Percentiles rank a stretch among this genome's conserved stretches.
These are phyloP conservation scores for Eristalis intricaria DNA, from an alignment of 2,888 invertebrate species.

Conservation along the genomic window DNA sequence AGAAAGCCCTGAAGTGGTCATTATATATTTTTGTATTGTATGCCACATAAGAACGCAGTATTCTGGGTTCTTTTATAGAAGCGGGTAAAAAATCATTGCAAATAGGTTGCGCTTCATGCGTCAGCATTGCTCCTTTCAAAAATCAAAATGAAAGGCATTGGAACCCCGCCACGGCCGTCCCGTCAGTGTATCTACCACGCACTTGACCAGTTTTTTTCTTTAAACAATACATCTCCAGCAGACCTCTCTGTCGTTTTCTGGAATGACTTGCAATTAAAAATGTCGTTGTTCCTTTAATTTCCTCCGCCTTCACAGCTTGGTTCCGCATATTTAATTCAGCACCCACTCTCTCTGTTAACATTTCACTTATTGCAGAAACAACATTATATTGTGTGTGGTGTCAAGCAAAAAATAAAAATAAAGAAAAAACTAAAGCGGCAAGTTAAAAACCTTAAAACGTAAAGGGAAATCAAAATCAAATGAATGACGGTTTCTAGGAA, in stretches of 20 bases:
- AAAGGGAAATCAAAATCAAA: neutral
- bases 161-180: too few species aligned
- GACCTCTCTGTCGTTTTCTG: neutral
- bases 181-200: too few species aligned
- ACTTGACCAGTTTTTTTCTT: neutral
- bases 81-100: too few species aligned
- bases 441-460: neutral
- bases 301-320: neutral
- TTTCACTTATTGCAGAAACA: neutral
- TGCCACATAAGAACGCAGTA: too few species aligned
- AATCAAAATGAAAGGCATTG: too few species aligned
- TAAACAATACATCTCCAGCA: neutral
- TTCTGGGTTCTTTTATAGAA: too few species aligned
- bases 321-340: neutral
- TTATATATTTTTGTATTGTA: too few species aligned
- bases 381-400: neutral
- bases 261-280: neutral
- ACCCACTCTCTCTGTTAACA: neutral
- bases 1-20: too few species aligned
- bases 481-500: conserved; percentile 1
- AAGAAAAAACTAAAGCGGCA: conserved; percentile 10
- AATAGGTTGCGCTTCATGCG: too few species aligned
- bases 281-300: neutral
- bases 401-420: neutral
- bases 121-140: too few species aligned